A percentile compares a stretch with the other conserved stretches of the same genome.
phyloP scores from a whole-genome alignment of 2,113 vertebrate genomes.

The Trematocara marginatum region DNA sequence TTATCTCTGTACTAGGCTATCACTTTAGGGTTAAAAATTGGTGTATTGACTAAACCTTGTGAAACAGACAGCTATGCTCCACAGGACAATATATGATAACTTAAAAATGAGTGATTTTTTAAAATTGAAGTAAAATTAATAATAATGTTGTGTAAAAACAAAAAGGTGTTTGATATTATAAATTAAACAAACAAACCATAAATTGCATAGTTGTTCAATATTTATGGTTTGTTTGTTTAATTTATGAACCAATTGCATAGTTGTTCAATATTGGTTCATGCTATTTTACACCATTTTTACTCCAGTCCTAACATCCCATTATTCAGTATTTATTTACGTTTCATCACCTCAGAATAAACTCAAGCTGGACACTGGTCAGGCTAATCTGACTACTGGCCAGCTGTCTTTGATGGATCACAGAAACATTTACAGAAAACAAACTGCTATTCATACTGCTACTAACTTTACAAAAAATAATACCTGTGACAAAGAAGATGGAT shows the following conservation, averaged over 20 bases:
- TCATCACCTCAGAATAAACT: not conserved
- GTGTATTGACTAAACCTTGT: not conserved
- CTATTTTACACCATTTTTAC: not conserved
- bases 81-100: not conserved
- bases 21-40: not conserved
- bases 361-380: not conserved
- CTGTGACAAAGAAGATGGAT: not conserved
- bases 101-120: not conserved
- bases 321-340: not conserved
- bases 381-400: slow-evolving; percentile 33
- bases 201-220: not conserved
- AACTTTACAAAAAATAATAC: not conserved
- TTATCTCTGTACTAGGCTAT: not conserved
- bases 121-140: not conserved
- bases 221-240: not conserved
- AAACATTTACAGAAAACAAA: not conserved
- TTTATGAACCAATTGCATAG: not conserved
- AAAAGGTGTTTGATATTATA: not conserved
- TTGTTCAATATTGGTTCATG: not conserved
- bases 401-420: slow-evolving; percentile 37
- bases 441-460: slow-evolving; percentile 1
- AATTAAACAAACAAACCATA: not conserved
- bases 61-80: not conserved
- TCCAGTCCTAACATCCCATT: not conserved
- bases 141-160: not conserved